Conservation (phyloP, 2,888 invertebrate genomes). For the Acrobasis repandana region DNA sequence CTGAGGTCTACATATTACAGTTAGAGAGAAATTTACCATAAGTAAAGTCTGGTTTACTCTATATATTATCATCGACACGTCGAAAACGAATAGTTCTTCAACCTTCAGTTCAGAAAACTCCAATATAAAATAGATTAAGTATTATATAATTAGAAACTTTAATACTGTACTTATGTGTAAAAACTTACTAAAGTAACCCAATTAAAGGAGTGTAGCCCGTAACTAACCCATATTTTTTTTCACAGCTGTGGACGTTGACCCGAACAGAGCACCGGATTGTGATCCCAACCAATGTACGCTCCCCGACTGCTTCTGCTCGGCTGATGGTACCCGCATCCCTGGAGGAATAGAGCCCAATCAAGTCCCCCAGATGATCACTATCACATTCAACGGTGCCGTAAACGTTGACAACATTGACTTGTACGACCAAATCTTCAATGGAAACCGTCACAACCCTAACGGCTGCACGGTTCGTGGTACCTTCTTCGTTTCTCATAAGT, state of each 20-base stretch:
- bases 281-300: slow-evolving; percentile 93
- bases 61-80: too few relatives aligned
- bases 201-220: neutral
- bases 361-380: slow-evolving; percentile 96
- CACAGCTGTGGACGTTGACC: slow-evolving; percentile 93
- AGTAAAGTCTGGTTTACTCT: too few relatives aligned
- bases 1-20: too few relatives aligned
- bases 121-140: too few relatives aligned
- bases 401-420: slow-evolving; percentile 96
- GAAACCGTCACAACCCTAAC: slow-evolving; percentile 92
- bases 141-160: too few relatives aligned
- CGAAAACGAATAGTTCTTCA: too few relatives aligned
- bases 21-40: too few relatives aligned
- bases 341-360: slow-evolving; percentile 91
- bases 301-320: slow-evolving; percentile 96
- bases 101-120: too few relatives aligned
- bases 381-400: slow-evolving; percentile 96
- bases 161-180: too few relatives aligned
- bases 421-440: slow-evolving; percentile 95
- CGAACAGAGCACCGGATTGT: slow-evolving; percentile 95
- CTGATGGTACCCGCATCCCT: slow-evolving; percentile 95
- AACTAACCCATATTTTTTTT: slow-evolving; percentile 33
- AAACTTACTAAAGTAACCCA: neutral
- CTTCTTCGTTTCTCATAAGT: slow-evolving; percentile 96
- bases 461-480: slow-evolving; percentile 94